Evolutionary conservation across 1,140 invertebrate species (phyloP).

Genomic region (Akabosia matsudoensis): DNA sequence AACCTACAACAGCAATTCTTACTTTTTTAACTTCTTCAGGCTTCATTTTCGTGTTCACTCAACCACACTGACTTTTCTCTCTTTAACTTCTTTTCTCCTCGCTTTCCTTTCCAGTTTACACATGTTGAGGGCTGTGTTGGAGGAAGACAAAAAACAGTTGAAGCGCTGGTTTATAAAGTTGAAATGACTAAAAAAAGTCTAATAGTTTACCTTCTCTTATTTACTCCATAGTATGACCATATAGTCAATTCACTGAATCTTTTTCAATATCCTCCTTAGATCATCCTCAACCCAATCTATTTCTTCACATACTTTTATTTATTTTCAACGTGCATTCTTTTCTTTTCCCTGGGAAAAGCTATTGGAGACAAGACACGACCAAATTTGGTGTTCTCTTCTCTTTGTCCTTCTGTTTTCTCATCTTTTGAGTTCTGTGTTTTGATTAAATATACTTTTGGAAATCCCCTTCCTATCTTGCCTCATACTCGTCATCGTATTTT

Average conservation of each 20-base stretch:
- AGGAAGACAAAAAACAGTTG: neutral
- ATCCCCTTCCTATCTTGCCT: too few species aligned
- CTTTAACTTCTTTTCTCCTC: neutral
- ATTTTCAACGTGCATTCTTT: neutral
- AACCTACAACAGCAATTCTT: neutral
- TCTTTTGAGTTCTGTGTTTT: neutral
- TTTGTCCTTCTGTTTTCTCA: neutral
- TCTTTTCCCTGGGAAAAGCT: neutral
- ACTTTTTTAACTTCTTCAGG: constrained; percentile 26
- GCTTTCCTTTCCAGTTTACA: neutral
- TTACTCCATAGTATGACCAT: neutral
- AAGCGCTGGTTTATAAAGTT: neutral
- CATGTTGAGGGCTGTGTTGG: neutral
- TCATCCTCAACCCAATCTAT: neutral
- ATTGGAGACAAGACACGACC: neutral
- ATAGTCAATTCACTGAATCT: neutral
- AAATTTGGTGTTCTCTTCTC: neutral
- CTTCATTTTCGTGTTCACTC: constrained; percentile 48
- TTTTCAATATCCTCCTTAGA: neutral
- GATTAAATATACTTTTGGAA: neutral
- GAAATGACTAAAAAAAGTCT: constrained; percentile 1
- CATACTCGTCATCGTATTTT: too few species aligned
- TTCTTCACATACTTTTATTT: neutral
- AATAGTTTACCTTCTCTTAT: constrained; percentile 2
- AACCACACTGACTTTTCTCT: constrained; percentile 35